A percentile compares a stretch with the other conserved stretches of the same genome.
phyloP scores from a whole-genome alignment of 2,888 invertebrate species.

The Lucinisca nassula region DNA sequence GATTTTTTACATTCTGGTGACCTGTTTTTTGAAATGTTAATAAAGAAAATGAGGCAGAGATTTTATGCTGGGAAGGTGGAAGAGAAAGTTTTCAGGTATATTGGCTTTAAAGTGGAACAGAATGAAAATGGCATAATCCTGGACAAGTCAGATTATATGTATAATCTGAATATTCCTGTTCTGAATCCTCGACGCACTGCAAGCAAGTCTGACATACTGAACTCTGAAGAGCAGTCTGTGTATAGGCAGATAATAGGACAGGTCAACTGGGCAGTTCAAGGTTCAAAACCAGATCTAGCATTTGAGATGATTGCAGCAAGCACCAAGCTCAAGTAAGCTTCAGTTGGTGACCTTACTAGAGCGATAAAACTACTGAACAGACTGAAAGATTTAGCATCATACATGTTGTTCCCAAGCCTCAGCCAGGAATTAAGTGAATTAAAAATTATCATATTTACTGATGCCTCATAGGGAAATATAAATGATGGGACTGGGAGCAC shows the following conservation, averaged over 20 bases:
- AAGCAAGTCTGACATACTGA: not conserved
- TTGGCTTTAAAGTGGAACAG: not conserved
- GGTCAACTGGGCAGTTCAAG: slow-evolving; percentile 44
- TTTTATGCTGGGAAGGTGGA: slow-evolving; percentile 2
- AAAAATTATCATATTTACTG: too few species aligned
- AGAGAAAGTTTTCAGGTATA: not conserved
- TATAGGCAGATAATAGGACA: slow-evolving; percentile 15
- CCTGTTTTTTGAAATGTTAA: not conserved
- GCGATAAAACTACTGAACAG: too few species aligned
- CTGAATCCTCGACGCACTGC: not conserved
- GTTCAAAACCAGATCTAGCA: slow-evolving; percentile 34
- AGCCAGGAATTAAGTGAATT: too few species aligned
- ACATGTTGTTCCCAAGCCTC: too few species aligned
- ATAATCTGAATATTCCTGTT: not conserved
- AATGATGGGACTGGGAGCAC: too few species aligned
- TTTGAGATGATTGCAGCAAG: too few species aligned
- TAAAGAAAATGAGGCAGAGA: not conserved
- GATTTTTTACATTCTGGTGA: not conserved
- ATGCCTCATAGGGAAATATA: too few species aligned
- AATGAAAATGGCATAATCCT: not conserved
- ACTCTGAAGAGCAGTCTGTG: not conserved
- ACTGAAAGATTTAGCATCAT: too few species aligned
- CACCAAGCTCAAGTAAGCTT: too few species aligned
- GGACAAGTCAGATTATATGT: not conserved
- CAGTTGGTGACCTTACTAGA: too few species aligned